phyloP scores from a whole-genome alignment of 2,797 vertebrate species.

The Loris lydekkerianus region DNA sequence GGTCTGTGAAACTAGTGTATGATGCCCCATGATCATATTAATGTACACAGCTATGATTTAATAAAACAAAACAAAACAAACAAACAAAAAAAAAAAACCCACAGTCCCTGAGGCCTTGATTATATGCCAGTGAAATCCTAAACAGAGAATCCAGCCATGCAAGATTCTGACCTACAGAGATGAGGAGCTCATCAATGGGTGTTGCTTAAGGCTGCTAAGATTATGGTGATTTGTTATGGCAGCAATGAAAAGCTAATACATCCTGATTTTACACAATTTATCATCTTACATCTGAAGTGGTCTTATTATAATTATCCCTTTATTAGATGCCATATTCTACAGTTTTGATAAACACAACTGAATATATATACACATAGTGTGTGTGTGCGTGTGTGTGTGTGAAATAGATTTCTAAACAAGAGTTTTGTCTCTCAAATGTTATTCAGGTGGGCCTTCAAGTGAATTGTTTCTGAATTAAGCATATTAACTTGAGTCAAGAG shows the following conservation, averaged over 20 bases:
- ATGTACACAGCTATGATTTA: too few species aligned
- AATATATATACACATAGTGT: neutral
- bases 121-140: neutral
- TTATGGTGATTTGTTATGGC: neutral
- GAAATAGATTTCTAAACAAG: neutral
- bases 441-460: neutral
- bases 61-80: too few species aligned
- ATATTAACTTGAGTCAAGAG: neutral
- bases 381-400: neutral
- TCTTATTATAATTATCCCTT: constrained; percentile 30
- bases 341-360: neutral
- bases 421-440: neutral
- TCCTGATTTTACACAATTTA: neutral
- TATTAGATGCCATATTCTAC: neutral
- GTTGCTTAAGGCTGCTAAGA: neutral
- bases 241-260: neutral
- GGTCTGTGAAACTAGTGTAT: too few species aligned
- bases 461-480: constrained; percentile 16
- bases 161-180: neutral
- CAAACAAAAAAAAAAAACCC: too few species aligned
- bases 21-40: too few species aligned
- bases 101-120: neutral
- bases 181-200: neutral
- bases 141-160: neutral
- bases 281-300: constrained; percentile 30